Percentiles rank a stretch among this genome's conserved stretches.
These are phyloP conservation scores for Pterostichus niger DNA, from an alignment of 2,888 invertebrate species.

Conservation along the genomic window DNA sequence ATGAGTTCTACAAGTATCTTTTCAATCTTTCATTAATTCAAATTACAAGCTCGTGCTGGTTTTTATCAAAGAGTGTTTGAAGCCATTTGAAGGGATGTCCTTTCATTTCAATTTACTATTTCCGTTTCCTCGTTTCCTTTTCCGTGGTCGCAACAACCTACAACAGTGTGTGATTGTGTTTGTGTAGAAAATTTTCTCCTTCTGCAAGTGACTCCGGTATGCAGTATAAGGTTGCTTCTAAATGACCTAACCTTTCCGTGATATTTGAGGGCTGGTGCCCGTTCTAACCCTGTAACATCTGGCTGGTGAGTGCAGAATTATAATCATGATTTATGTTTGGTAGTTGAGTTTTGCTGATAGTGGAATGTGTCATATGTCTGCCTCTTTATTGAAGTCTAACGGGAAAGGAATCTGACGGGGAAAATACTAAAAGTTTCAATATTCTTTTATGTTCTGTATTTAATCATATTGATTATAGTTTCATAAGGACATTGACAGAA, in stretches of 20 bases:
- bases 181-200: slow-evolving; percentile 1
- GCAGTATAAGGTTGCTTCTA: slow-evolving; percentile 52
- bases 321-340: slow-evolving; percentile 23
- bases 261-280: slow-evolving; percentile 65
- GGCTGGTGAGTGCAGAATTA: slow-evolving; percentile 50
- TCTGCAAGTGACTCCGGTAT: not conserved
- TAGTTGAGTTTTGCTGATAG: not conserved
- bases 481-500: too few species aligned
- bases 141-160: not conserved
- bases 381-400: not conserved
- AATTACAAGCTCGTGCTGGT: not conserved
- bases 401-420: not conserved
- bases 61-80: not conserved
- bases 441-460: too few species aligned
- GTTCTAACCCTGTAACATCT: slow-evolving; percentile 36
- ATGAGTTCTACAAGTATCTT: too few species aligned
- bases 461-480: too few species aligned
- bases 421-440: too few species aligned
- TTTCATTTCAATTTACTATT: slow-evolving; percentile 28
- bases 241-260: slow-evolving; percentile 69
- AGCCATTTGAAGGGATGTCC: not conserved
- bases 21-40: too few species aligned
- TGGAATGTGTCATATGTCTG: not conserved
- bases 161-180: slow-evolving; percentile 7
- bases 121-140: not conserved